These are phyloP conservation scores for Etheostoma perlongum DNA, from an alignment of 2,797 vertebrate species.

Conservation along the genomic window DNA sequence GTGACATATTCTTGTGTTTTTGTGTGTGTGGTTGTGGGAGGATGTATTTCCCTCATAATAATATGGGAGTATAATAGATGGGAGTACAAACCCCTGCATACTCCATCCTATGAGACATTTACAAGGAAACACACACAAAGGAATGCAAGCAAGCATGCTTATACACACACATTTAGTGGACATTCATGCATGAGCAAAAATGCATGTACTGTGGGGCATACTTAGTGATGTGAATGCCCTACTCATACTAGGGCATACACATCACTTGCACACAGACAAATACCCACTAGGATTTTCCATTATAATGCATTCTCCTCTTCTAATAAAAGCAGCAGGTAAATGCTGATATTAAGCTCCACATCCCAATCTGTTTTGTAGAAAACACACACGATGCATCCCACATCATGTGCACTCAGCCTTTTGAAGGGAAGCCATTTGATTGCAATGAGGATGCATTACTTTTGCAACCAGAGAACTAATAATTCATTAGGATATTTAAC, in stretches of 20 bases:
- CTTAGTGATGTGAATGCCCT: not conserved
- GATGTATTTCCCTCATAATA: not conserved
- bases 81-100: not conserved
- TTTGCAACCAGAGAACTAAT: constrained; percentile 36
- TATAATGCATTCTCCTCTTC: constrained; percentile 6
- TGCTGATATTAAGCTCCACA: constrained; percentile 25
- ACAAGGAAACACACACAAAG: not conserved
- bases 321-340: constrained; percentile 22
- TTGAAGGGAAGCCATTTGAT: constrained; percentile 28
- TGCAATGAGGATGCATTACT: constrained; percentile 32
- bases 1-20: constrained; percentile 5
- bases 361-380: constrained; percentile 2
- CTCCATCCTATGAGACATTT: constrained; percentile 3
- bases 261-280: not conserved
- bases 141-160: not conserved
- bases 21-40: not conserved
- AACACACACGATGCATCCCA: constrained; percentile 18
- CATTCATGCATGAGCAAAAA: constrained; percentile 23
- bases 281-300: not conserved
- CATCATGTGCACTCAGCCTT: constrained; percentile 21
- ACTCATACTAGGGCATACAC: no score
- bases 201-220: not conserved
- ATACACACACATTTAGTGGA: not conserved
- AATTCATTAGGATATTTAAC: constrained; percentile 43
- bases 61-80: constrained; percentile 7